Conservation (phyloP, 2,797 vertebrate species). For the Coreius guichenoti region DNA sequence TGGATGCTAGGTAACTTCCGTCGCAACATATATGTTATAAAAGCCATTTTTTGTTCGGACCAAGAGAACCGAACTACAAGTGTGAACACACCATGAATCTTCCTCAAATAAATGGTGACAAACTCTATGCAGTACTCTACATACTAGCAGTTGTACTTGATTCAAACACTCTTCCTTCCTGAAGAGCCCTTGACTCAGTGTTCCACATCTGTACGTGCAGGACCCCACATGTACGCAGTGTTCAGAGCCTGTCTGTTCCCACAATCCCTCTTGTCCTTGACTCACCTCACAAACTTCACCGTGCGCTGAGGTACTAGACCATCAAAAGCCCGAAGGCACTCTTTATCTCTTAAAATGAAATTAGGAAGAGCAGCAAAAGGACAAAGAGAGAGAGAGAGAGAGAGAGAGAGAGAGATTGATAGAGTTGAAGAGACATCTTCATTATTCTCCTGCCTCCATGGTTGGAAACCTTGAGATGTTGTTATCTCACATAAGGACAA, state of each 20-base stretch:
- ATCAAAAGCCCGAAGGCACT: background rate
- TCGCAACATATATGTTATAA: too few species aligned
- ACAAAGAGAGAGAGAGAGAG: slow-evolving; percentile 29
- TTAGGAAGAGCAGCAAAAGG: slow-evolving; percentile 29
- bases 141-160: background rate
- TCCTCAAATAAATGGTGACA: background rate
- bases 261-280: slow-evolving; percentile 1
- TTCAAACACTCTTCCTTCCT: background rate
- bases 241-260: slow-evolving; percentile 33
- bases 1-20: too few species aligned
- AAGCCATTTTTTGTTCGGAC: too few species aligned
- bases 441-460: slow-evolving; percentile 26
- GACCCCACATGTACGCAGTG: background rate
- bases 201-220: slow-evolving; percentile 10
- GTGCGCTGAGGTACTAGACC: background rate
- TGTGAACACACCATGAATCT: background rate
- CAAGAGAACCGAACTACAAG: background rate
- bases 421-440: slow-evolving; percentile 7
- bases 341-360: slow-evolving; percentile 29
- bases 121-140: background rate
- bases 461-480: slow-evolving; percentile 14
- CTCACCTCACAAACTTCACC: slow-evolving; percentile 32
- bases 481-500: slow-evolving; percentile 15
- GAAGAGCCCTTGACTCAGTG: slow-evolving; percentile 22
- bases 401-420: background rate